Evolutionary conservation across 2,888 invertebrate genomes (phyloP), one percentile per base, ranked within the genome.

Genomic region (Diarsia dahlii): DNA sequence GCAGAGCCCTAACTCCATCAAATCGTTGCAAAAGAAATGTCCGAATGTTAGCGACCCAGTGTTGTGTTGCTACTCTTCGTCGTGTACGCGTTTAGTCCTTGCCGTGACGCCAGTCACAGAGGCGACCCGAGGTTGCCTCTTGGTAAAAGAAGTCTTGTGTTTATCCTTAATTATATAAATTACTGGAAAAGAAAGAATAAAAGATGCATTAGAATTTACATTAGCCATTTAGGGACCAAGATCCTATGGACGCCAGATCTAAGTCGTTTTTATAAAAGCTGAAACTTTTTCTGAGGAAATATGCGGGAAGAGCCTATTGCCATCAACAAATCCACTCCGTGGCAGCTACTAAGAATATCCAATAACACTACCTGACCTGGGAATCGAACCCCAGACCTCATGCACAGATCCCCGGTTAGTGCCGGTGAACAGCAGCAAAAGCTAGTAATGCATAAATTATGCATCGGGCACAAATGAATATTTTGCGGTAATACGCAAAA

Each of bases 71-170:
- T 23, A 34, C 78, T 64, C 80, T 78, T 84, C 69, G 84, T 80
- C 80, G 67, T 85, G 82, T 84, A 85, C 86, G 72, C 67, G 71
- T 76, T 58, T 66, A 66, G 76, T 78, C 84, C 75, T 67, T 62
- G 75, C 5, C 63, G 76, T 80, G 82, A 82, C 84, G 80, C 63
- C 74, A 64, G 80, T 73, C 87, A 78, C 81, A n/a, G 48, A 68
- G 76, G 78, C 78, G 67, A 73, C 71, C 68, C 52, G n/a, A 18
- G 70, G 76, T 71, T n/a, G 83, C 85, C 86, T 76, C 76, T 78
- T 80, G 76, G 75, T 81, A 78, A 79, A 63, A 83, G 63, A 86
- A 87, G 87, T 87, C 87, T 87, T 87, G 75, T 87, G 67, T 63
- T 86, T 80, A 79, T 84, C 84, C 87, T 87, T 85, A 84, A 45